Conservation (phyloP, 1,140 invertebrate species). For the Orchestia grillus region DNA sequence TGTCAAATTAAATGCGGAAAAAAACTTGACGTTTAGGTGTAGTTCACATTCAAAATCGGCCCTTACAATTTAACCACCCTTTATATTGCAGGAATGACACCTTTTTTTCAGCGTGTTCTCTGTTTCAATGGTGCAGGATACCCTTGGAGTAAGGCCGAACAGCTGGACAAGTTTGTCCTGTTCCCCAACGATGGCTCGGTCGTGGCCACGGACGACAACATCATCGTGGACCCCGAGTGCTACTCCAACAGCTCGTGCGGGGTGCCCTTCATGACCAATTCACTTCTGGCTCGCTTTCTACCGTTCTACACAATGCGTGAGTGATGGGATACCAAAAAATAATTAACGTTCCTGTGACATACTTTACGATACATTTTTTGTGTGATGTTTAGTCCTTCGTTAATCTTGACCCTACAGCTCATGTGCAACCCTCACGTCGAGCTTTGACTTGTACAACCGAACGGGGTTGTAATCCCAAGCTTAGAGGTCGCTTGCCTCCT, state of each 20-base stretch:
- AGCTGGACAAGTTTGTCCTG: not conserved
- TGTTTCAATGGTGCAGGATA: not conserved
- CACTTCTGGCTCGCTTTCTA: not conserved
- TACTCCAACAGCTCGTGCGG: not conserved
- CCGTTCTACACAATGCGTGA: not conserved
- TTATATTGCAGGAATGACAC: too few relatives aligned
- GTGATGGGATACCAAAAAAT: too few relatives aligned
- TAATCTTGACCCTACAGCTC: too few relatives aligned
- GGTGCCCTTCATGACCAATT: not conserved
- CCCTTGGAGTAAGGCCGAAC: not conserved
- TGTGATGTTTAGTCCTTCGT: too few relatives aligned
- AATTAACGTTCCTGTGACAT: too few relatives aligned
- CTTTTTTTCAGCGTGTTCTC: not conserved
- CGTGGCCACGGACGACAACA: not conserved
- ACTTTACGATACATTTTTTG: too few relatives aligned
- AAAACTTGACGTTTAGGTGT: not conserved
- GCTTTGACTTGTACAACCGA: too few relatives aligned
- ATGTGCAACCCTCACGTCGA: too few relatives aligned
- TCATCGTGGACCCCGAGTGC: not conserved
- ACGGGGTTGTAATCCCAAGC: too few relatives aligned
- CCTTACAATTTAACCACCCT: too few relatives aligned
- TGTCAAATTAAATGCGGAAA: not conserved
- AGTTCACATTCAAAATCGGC: too few relatives aligned
- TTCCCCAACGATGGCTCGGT: not conserved
- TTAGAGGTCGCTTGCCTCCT: too few relatives aligned